Evolutionary conservation across 2,113 vertebrate genomes (phyloP), one percentile per base, ranked within the genome.

Genomic region (Pandion haliaetus): DNA sequence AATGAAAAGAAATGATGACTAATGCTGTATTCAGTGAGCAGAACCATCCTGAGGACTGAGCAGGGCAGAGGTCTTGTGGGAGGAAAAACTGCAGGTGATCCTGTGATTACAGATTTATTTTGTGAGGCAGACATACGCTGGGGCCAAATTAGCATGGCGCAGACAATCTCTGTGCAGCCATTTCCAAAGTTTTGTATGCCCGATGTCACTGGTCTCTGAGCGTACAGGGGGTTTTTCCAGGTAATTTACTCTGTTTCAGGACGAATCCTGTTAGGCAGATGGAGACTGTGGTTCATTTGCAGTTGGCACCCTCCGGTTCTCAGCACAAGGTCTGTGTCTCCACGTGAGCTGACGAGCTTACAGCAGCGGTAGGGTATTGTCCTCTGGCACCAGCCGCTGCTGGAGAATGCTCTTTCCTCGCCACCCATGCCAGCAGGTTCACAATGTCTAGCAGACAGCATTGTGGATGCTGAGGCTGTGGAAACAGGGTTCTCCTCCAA

Each of bases 1-100:
- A 95, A 95, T 92, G 80, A 91, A 93, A 93, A 97, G 72, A 93
- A 95, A 69, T 72, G 1, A 79, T 93, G 84, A 93, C 42, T 94
- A 82, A 94, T 93, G 69, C 57, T 92, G 91, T 77, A 79, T 82
- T 92, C 67, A 86, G 65, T 54, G 70, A 95, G 86, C 92, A 92
- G 65, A 94, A 90, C 72, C 40, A 26, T 94, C 80, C 85, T 52
- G 79, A 92, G 90, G 85, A 95, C 90, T 81, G 77, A 96, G 69
- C 82, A 92, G 88, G 88, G 92, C 90, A 94, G 80, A 94, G 86
- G 82, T 97, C 88, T 90, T 67, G 24, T 40, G 59, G 71, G 70
- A 94, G 76, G 76, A 90, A 92, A 83, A 94, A 36, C 44, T 14
- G 76, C 52, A 81, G 79, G 82, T 28, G 2, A 78, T 92, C 54